Evolutionary conservation across 2,888 invertebrate species (phyloP), one percentile per base, ranked within the genome.

Genomic region (Lucinisca nassula): DNA sequence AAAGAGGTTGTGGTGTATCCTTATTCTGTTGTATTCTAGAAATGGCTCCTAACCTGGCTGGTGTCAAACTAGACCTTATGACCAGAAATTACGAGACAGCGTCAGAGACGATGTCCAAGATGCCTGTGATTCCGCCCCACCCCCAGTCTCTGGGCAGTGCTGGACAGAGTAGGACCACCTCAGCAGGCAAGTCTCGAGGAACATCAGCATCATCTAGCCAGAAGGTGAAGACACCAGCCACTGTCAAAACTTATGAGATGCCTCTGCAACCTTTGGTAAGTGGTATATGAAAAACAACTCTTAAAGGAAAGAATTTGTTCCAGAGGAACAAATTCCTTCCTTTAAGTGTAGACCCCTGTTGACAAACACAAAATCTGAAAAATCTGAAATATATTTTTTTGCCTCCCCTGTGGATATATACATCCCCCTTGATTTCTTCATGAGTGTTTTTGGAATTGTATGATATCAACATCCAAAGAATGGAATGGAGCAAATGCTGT

Each of bases 221-320:
- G 75, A 85, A 88, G 30, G 82, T 85, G 27, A 95, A 93, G 89
- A 94, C 94, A 2, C 93, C 94, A n/a, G 94, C 94, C 6, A 91
- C 94, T 17, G 85, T 95, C 76, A 95, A 94, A 91, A 95, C 95
- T 4, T 94, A 94, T 84, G 95, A 95, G 87, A 95, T 95, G 94
- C 93, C 94, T 37, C 86, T 95, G 30, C 95, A 95, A 73, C 95
- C 95, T 21, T 77, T 95, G 93, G 95, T 95, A 89, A 88, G 93
- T 76, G 38, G 8, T 67, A 55, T 12, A 45, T 12, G 17, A 45
- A 45, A 45, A 45, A n/a, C n/a, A n/a, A n/a, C n/a, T n/a, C n/a
- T n/a, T n/a, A n/a, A n/a, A n/a, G n/a, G n/a, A n/a, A n/a, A n/a
- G n/a, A n/a, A n/a, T n/a, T n/a, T n/a, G n/a, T n/a, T n/a, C n/a